phyloP scores from a whole-genome alignment of 2,888 invertebrate genomes.

The Megastigmus dorsalis region DNA sequence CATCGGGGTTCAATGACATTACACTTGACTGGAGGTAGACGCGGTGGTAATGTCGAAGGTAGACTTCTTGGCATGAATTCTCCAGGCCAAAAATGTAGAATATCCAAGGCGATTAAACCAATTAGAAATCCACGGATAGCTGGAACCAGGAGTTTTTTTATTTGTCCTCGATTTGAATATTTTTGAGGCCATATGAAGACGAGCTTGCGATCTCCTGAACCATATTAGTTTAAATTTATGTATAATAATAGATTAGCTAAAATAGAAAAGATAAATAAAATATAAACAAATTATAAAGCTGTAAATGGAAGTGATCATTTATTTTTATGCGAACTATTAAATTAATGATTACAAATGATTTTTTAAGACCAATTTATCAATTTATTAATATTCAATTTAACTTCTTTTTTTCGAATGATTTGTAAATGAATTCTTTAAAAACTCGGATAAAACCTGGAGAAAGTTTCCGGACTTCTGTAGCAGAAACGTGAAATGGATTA shows the following conservation, averaged over 20 bases:
- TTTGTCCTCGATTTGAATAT: conserved; percentile 57
- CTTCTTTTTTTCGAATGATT: no score
- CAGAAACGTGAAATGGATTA: conserved; percentile 61
- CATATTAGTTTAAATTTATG: background rate
- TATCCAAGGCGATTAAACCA: conserved; percentile 63
- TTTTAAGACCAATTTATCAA: background rate
- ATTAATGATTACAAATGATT: background rate
- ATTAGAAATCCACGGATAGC: conserved; percentile 62
- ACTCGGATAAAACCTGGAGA: conserved; percentile 50
- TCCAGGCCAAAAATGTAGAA: conserved; percentile 69
- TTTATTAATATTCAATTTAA: background rate
- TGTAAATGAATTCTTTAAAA: background rate
- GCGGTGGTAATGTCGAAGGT: conserved; percentile 60
- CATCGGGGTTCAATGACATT: conserved; percentile 70
- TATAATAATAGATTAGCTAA: background rate
- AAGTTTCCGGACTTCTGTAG: conserved; percentile 47
- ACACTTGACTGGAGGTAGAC: conserved; percentile 66
- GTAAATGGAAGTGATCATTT: no score
- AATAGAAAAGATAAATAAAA: background rate
- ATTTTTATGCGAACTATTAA: background rate
- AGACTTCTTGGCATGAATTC: conserved; percentile 67
- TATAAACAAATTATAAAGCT: no score
- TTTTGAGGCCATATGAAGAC: conserved; percentile 70
- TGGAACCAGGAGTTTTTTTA: conserved; percentile 61
- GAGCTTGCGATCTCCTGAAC: conserved; percentile 64